Conservation (phyloP, 2,888 invertebrate genomes). For the Gastracanthus pulcherrimus region DNA sequence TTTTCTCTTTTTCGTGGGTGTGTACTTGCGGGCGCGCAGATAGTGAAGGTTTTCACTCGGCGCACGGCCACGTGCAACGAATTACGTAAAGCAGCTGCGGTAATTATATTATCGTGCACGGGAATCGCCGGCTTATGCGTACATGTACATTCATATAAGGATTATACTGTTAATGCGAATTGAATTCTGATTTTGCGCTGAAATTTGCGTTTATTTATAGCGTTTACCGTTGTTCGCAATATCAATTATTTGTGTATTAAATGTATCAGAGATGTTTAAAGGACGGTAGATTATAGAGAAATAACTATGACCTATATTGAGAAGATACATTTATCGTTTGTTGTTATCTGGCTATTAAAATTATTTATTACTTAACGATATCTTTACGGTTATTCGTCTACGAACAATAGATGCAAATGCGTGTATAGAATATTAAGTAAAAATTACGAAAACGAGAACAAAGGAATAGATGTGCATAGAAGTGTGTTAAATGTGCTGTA, state of each 20-base stretch:
- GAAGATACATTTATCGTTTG: neutral
- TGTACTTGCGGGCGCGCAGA: neutral
- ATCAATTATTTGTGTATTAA: too few relatives aligned
- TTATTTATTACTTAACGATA: neutral
- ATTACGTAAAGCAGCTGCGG: conserved; percentile 31
- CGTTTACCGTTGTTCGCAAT: neutral
- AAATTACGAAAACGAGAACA: conserved; percentile 34
- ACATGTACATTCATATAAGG: neutral
- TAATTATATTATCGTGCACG: conserved; percentile 14
- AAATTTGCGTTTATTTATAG: neutral
- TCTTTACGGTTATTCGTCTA: neutral
- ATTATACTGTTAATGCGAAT: neutral
- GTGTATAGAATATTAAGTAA: neutral
- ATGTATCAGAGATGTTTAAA: neutral
- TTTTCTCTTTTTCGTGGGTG: conserved; percentile 24
- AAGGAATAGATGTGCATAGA: neutral
- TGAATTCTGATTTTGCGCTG: too few relatives aligned
- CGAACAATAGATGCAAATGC: conserved; percentile 6
- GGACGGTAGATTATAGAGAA: neutral
- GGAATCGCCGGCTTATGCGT: neutral
- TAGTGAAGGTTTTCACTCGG: too few relatives aligned
- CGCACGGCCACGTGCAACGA: conserved; percentile 26
- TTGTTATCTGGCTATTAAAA: neutral
- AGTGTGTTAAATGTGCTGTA: neutral
- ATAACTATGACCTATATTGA: neutral